A percentile compares a stretch with the other conserved stretches of the same genome.
phyloP scores from a whole-genome alignment of 92 coral and sea anemone species.

The Montipora capitata region DNA sequence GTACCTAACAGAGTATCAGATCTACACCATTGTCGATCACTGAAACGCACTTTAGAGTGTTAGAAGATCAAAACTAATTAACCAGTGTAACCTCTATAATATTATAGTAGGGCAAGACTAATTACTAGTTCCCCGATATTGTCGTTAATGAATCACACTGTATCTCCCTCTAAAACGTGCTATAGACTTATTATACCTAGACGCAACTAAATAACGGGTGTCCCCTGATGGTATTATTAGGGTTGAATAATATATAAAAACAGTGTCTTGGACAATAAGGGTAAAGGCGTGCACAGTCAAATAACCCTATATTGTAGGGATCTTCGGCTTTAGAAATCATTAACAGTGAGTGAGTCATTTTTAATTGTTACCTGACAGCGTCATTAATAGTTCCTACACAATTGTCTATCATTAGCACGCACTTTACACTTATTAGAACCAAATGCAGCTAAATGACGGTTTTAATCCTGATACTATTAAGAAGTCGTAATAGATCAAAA shows the following conservation, averaged over 20 bases:
- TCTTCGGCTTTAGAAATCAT: too few relatives aligned
- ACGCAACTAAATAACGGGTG: slow-evolving; percentile 15
- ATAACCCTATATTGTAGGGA: too few relatives aligned
- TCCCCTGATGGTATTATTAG: slow-evolving; percentile 22
- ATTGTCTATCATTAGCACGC: slow-evolving; percentile 2
- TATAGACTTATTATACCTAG: too few relatives aligned
- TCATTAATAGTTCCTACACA: background rate
- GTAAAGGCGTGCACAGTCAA: too few relatives aligned
- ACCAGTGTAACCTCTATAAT: background rate
- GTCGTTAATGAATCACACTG: too few relatives aligned
- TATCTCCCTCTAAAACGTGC: too few relatives aligned
- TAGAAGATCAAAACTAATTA: background rate
- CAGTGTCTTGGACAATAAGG: background rate
- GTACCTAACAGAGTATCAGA: background rate
- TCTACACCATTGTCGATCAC: slow-evolving; percentile 2
- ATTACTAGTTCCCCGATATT: too few relatives aligned
- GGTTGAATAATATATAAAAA: slow-evolving; percentile 2
- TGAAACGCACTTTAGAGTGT: background rate
- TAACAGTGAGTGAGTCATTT: too few relatives aligned
- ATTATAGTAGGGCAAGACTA: too few relatives aligned
- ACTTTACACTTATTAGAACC: slow-evolving; percentile 13
- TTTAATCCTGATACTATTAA: background rate
- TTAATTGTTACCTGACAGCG: too few relatives aligned
- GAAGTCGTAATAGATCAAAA: background rate
- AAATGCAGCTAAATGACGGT: slow-evolving; percentile 27